Evolutionary conservation across 2,113 vertebrate genomes (phyloP).

Genomic region (Shinisaurus crocodilurus): DNA sequence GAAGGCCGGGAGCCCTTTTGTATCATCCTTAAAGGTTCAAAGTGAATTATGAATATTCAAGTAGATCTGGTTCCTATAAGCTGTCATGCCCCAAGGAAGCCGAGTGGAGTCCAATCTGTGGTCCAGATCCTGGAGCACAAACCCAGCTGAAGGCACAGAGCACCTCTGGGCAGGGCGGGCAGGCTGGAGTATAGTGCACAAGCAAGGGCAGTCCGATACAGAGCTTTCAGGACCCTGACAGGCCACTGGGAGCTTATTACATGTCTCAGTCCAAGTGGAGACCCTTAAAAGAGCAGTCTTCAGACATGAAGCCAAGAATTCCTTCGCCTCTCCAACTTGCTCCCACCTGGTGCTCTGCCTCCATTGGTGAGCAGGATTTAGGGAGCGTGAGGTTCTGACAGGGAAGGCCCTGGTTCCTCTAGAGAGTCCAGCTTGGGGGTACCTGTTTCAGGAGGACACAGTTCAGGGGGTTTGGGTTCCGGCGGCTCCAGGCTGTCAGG

Average conservation of each 20-base stretch:
- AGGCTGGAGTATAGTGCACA: not conserved
- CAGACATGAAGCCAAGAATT: not conserved
- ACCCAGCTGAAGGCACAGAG: too few relatives aligned
- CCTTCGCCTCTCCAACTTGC: too few relatives aligned
- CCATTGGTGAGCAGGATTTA: not conserved
- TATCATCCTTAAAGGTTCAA: not conserved
- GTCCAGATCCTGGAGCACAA: not conserved
- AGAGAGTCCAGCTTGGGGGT: not conserved
- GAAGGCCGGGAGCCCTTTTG: not conserved
- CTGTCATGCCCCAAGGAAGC: not conserved
- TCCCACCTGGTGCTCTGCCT: not conserved
- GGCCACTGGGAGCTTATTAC: not conserved
- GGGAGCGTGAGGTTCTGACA: not conserved
- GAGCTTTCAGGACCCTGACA: not conserved
- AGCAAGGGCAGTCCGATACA: not conserved
- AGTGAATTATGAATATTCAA: not conserved
- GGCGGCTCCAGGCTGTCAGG: too few relatives aligned
- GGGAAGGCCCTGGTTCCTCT: too few relatives aligned
- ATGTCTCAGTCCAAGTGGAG: not conserved
- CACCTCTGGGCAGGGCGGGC: not conserved
- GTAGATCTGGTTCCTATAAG: not conserved
- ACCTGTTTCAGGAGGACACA: not conserved
- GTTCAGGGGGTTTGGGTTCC: not conserved
- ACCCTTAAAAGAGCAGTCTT: not conserved
- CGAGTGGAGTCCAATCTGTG: not conserved